These are phyloP conservation scores for Ceramica pisi DNA, from an alignment of 2,888 invertebrate species.

Conservation along the genomic window DNA sequence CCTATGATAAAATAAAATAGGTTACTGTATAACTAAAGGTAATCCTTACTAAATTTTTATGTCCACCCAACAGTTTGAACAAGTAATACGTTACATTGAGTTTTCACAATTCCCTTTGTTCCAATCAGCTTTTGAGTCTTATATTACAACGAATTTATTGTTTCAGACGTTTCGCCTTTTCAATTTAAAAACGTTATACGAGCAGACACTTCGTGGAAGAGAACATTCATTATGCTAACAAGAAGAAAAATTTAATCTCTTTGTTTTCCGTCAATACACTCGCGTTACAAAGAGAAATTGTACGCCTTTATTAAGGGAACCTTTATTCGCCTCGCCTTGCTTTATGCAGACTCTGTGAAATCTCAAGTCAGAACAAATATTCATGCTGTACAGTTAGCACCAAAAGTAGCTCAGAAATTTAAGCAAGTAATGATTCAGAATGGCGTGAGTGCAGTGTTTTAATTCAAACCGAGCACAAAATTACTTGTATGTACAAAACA, in stretches of 20 bases:
- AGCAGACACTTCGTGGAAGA: conserved; percentile 14
- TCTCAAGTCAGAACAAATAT: conserved; percentile 62
- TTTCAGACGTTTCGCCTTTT: conserved; percentile 20
- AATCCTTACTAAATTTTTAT: background rate
- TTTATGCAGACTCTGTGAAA: conserved; percentile 50
- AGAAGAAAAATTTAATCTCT: conserved; percentile 31
- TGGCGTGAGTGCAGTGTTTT: too few species aligned
- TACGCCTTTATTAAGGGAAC: conserved; percentile 36
- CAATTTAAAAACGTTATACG: conserved; percentile 36
- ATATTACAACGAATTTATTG: conserved; percentile 11
- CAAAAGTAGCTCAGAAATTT: background rate
- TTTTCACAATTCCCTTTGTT: conserved; percentile 5
- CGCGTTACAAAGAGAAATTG: conserved; percentile 41
- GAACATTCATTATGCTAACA: conserved; percentile 39
- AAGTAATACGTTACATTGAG: conserved; percentile 11
- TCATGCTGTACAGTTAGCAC: conserved; percentile 25
- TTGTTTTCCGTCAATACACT: conserved; percentile 48
- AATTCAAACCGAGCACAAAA: too few species aligned
- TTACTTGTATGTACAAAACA: too few species aligned
- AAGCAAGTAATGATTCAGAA: too few species aligned
- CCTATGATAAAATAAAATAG: background rate
- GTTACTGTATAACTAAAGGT: background rate
- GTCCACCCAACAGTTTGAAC: background rate
- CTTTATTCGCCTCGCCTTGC: conserved; percentile 40
- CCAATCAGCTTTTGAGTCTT: conserved; percentile 13